phyloP scores from a whole-genome alignment of 2,797 vertebrate species.

The Mormyrus proboscirostris region DNA sequence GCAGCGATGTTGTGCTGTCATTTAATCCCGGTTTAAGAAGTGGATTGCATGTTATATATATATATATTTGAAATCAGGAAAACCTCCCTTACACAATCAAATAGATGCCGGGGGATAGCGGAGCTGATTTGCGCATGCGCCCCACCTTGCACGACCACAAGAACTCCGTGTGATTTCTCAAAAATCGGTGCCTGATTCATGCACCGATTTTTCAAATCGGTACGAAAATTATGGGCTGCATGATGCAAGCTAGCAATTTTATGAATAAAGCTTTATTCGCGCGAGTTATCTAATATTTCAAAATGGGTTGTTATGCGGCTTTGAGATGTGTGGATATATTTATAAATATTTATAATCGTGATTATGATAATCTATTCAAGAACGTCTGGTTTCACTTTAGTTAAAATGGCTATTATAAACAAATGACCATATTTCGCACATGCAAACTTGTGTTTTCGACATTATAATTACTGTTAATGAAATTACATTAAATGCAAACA shows the following conservation, averaged over 20 bases:
- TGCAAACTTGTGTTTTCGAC: not conserved
- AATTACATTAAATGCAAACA: not conserved
- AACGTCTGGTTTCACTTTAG: not conserved
- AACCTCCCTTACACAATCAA: slow-evolving; percentile 8
- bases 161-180: not conserved
- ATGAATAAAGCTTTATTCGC: not conserved
- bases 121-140: not conserved
- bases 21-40: not conserved
- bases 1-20: not conserved
- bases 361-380: not conserved
- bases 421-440: not conserved
- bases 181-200: not conserved
- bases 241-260: not conserved
- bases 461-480: not conserved
- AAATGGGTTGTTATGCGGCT: not conserved
- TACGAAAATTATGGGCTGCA: not conserved
- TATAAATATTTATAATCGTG: not conserved
- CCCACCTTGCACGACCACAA: not conserved
- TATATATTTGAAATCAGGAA: slow-evolving; percentile 12
- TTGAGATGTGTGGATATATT: not conserved
- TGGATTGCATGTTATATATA: not conserved
- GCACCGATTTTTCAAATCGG: not conserved
- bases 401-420: not conserved
- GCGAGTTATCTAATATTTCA: not conserved
- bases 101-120: not conserved